Evolutionary conservation across 1,140 invertebrate genomes (phyloP).

Genomic region (Triops longicaudatus): DNA sequence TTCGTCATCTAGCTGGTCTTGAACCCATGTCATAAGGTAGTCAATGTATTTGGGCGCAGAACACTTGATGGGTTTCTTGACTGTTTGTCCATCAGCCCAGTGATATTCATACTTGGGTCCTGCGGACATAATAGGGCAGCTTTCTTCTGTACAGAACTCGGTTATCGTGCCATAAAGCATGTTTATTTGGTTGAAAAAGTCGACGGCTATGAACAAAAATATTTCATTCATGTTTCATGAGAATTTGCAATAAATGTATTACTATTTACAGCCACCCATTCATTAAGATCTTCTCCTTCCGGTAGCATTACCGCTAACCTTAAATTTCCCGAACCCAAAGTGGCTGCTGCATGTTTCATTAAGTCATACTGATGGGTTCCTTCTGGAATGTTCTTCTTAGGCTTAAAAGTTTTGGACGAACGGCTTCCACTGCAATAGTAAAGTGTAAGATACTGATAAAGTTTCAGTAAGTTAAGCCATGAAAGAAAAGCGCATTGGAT

Average conservation of each 20-base stretch:
- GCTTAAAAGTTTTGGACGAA: conserved; percentile 95
- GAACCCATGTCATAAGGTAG: conserved; percentile 99
- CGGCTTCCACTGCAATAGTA: conserved; percentile 59
- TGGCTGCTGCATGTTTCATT: conserved; percentile 98
- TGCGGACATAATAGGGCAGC: conserved; percentile 94
- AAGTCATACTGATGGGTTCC: conserved; percentile 98
- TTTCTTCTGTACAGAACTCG: conserved; percentile 97
- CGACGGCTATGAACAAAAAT: conserved; percentile 74
- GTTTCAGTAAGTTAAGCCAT: too few species aligned
- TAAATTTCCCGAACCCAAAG: conserved; percentile 93
- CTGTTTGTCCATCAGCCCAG: conserved; percentile 97
- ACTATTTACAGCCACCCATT: conserved; percentile 99
- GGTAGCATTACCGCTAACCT: conserved; percentile 91
- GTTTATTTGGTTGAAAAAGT: conserved; percentile 99
- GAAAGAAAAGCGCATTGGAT: too few species aligned
- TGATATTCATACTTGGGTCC: conserved; percentile 99
- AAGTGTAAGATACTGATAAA: conserved; percentile 3
- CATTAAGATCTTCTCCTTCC: conserved; percentile 97
- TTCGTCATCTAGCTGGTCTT: conserved; percentile 98
- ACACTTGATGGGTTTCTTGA: conserved; percentile 98
- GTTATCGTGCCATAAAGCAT: conserved; percentile 99
- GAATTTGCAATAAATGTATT: conserved; percentile 41
- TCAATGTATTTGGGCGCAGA: conserved; percentile 99
- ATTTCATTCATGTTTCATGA: conserved; percentile 19
- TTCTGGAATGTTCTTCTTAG: conserved; percentile 98